Conservation (phyloP, 1,140 invertebrate species). For the Bombus sibiricus region DNA sequence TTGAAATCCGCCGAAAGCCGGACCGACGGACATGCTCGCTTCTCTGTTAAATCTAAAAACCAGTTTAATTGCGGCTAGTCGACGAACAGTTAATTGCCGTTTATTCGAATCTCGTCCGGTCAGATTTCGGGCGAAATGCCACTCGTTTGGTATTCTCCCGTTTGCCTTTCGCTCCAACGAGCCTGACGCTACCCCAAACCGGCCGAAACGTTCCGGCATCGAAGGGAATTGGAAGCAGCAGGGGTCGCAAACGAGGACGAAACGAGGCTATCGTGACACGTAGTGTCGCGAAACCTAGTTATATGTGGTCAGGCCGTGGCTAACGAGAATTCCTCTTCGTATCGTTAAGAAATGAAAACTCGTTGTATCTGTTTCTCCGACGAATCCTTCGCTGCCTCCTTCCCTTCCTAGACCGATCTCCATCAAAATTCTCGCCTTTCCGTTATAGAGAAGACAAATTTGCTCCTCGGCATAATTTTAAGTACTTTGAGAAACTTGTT, state of each 20-base stretch:
- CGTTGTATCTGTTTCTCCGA: neutral
- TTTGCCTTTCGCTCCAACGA: slow-evolving; percentile 42
- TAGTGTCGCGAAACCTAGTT: neutral
- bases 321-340: too few relatives aligned
- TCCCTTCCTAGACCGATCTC: neutral
- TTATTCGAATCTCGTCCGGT: slow-evolving; percentile 56
- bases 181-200: slow-evolving; percentile 9
- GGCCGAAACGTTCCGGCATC: neutral
- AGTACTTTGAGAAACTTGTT: neutral
- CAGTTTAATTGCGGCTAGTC: slow-evolving; percentile 53
- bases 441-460: neutral
- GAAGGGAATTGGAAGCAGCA: neutral
- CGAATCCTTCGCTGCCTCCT: neutral
- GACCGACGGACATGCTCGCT: neutral
- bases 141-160: slow-evolving; percentile 35
- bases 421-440: neutral
- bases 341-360: neutral
- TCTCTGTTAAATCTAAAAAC: slow-evolving; percentile 41
- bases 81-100: slow-evolving; percentile 51
- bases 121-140: slow-evolving; percentile 2
- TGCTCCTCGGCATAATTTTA: neutral
- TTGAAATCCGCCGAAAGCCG: neutral
- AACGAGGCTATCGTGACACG: neutral
- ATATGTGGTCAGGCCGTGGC: too few relatives aligned
- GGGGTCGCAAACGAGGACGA: slow-evolving; percentile 15